Conservation (phyloP, 2,797 vertebrate genomes). For the Etheostoma perlongum region DNA sequence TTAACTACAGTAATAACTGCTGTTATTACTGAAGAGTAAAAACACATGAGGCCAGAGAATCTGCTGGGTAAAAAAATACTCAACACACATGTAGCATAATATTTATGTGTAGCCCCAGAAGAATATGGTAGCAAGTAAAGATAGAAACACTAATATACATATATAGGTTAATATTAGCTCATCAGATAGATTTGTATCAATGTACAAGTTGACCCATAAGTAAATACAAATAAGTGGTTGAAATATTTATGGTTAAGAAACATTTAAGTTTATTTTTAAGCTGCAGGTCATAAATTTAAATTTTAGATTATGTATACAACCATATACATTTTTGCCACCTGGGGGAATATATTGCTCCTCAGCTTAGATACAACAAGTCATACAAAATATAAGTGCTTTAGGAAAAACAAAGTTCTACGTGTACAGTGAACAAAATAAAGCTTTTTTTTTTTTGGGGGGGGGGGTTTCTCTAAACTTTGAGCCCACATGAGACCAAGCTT, state of each 20-base stretch:
- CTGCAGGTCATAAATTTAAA: neutral
- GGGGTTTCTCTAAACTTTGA: conserved; percentile 5
- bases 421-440: neutral
- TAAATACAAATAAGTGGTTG: neutral
- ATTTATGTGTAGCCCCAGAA: neutral
- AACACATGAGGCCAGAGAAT: conserved; percentile 4
- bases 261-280: neutral
- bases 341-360: neutral
- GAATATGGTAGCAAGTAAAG: neutral
- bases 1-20: neutral
- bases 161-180: neutral
- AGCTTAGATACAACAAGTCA: neutral
- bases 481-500: neutral
- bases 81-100: neutral
- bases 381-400: neutral
- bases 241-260: neutral
- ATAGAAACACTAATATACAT: neutral
- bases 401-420: conserved; percentile 13
- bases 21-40: conserved; percentile 9
- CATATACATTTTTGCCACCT: neutral
- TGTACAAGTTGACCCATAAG: neutral
- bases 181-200: conserved; percentile 5
- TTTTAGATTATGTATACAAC: neutral
- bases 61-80: neutral
- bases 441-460: neutral